Evolutionary conservation across 1,140 invertebrate species (phyloP), one percentile per base, ranked within the genome.

Genomic region (Panagrolaimus sp.): DNA sequence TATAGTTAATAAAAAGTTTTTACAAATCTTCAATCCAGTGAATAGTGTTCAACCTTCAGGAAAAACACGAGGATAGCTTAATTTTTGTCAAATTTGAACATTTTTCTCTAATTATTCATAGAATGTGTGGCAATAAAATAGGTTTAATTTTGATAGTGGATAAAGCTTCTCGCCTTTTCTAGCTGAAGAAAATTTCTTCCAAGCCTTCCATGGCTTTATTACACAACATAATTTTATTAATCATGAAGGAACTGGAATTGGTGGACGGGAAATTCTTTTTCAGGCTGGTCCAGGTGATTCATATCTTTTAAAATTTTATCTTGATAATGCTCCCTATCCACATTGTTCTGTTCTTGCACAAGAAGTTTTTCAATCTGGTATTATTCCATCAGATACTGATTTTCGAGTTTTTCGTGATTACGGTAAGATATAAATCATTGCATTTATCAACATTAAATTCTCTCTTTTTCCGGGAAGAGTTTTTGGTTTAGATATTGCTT

Each of bases 361-460:
- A 86, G 93, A 97, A 86, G 88, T 96, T 74, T 96, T 96, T 85
- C 90, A 95, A 83, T 90, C 89, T 80, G 91, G 91, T 4, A 85
- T 93, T 42, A 90, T 96, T 78, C 93, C 93, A 27, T 92, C 91
- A 9, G 93, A 96, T 83, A 96, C 93, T 1, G 93, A 97, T 85
- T 96, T 91, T 84, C 87, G 93, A 68, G 92, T 96, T 78, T 96
- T 95, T 79, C 87, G 92, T 64, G 92, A 96, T 85, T 87, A 84
- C 78, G 87, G 87, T n/a, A n/a, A n/a, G n/a, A n/a, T n/a, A n/a
- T n/a, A 42, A 73, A 83, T 16, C n/a, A n/a, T n/a, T n/a, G n/a
- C n/a, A n/a, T n/a, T n/a, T n/a, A n/a, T n/a, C n/a, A n/a, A n/a
- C n/a, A n/a, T n/a, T n/a, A n/a, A n/a, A n/a, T n/a, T n/a, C n/a